These are phyloP conservation scores for Polia nebulosa DNA, from an alignment of 2,888 invertebrate species.

Conservation along the genomic window DNA sequence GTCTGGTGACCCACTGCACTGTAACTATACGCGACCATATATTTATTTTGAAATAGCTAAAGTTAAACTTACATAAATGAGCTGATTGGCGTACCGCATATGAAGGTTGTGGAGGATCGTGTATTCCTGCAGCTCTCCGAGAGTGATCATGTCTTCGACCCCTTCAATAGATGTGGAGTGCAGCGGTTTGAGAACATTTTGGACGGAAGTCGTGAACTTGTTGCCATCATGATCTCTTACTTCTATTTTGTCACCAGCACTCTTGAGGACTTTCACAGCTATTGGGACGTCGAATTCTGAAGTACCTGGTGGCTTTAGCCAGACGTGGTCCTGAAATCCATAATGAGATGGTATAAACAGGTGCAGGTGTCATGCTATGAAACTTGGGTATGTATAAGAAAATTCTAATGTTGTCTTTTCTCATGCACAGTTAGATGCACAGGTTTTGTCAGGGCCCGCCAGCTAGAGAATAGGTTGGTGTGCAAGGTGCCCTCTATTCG, in stretches of 20 bases:
- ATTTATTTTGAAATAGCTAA: no score
- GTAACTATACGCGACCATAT: no score
- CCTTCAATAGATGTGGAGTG: conserved; percentile 95
- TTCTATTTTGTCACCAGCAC: conserved; percentile 94
- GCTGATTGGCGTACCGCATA: conserved; percentile 96
- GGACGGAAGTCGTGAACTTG: conserved; percentile 91
- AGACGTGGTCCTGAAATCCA: conserved; percentile 93
- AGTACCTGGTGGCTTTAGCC: conserved; percentile 94
- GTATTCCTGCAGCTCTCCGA: conserved; percentile 98
- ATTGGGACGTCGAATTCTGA: conserved; percentile 96
- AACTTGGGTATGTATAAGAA: neutral
- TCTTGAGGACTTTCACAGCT: conserved; percentile 95
- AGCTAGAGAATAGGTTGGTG: neutral
- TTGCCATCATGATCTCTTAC: conserved; percentile 96
- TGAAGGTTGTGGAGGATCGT: conserved; percentile 98
- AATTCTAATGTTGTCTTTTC: neutral
- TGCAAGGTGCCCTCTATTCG: neutral
- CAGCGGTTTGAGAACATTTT: conserved; percentile 93
- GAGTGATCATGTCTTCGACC: conserved; percentile 98
- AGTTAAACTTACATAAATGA: conserved; percentile 96
- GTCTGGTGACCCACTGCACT: no score
- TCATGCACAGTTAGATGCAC: neutral
- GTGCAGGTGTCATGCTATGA: no score
- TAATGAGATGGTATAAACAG: neutral
- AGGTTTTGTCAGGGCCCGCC: neutral